A percentile compares a stretch with the other conserved stretches of the same genome.
Conservation (phyloP, 2,797 vertebrate genomes). For the Pteronotus mesoamericanus region DNA sequence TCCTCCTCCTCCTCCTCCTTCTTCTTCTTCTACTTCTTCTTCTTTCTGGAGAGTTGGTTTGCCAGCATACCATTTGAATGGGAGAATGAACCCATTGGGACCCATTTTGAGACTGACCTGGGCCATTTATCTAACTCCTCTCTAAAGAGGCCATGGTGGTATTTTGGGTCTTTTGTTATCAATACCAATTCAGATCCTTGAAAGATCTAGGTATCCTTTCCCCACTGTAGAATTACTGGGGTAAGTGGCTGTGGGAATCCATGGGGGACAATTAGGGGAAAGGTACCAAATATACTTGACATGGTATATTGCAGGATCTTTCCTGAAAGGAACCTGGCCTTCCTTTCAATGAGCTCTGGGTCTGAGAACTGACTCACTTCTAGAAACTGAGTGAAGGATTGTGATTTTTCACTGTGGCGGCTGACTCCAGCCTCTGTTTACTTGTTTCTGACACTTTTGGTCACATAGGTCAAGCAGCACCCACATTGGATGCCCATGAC, state of each 20-base stretch:
- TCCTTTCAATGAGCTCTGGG: neutral
- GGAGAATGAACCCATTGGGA: fast-evolving
- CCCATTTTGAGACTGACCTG: neutral
- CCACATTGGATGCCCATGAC: fast-evolving
- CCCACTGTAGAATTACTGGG: neutral
- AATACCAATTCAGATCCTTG: neutral
- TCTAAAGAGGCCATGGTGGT: neutral
- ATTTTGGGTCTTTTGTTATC: neutral
- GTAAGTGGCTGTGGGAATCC: too few relatives aligned
- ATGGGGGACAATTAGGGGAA: neutral
- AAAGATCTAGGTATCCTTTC: neutral
- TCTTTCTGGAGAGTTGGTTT: neutral
- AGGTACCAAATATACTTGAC: too few relatives aligned
- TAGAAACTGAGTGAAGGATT: neutral
- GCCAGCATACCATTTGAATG: neutral
- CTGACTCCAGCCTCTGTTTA: neutral
- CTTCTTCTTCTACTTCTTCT: too few relatives aligned
- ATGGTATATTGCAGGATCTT: neutral
- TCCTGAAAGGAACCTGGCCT: neutral
- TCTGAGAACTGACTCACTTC: neutral
- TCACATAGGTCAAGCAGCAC: neutral
- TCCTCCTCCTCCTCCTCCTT: neutral
- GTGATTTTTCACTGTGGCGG: neutral
- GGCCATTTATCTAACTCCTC: neutral
- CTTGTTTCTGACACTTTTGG: neutral